Percentiles rank a stretch among this genome's conserved stretches.
Evolutionary conservation across 2,113 vertebrate species (phyloP).

Genomic region (Melanostigma gelatinosum): DNA sequence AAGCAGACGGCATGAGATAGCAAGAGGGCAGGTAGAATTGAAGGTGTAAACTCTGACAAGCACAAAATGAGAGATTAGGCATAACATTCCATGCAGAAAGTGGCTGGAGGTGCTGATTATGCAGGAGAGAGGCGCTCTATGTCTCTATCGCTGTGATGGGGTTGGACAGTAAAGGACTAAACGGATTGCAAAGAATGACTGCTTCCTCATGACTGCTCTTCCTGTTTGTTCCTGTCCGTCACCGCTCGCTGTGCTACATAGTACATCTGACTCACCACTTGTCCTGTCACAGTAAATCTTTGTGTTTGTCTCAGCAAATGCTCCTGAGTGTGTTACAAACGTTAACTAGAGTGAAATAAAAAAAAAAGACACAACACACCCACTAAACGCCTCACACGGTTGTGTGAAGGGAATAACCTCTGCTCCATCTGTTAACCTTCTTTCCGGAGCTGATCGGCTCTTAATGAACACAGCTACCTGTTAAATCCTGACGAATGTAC

Average conservation of each 20-base stretch:
- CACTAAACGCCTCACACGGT: not conserved
- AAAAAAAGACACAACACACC: not conserved
- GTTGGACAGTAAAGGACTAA: conserved; percentile 9
- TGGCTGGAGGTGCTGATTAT: conserved; percentile 30
- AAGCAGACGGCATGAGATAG: conserved; percentile 5
- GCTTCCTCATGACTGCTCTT: conserved; percentile 9
- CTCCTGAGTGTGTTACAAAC: conserved; percentile 5
- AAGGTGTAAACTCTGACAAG: conserved; percentile 30
- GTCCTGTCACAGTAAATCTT: conserved; percentile 1
- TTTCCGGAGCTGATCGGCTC: conserved; percentile 31
- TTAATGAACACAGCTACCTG: conserved; percentile 60
- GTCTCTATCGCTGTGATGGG: conserved; percentile 12
- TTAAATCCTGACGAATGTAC: conserved; percentile 65
- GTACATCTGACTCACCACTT: conserved; percentile 1
- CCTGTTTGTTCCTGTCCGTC: conserved; percentile 6
- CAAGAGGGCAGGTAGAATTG: conserved; percentile 21
- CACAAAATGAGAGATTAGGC: conserved; percentile 34
- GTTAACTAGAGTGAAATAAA: conserved; percentile 5
- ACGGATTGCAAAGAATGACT: conserved; percentile 1
- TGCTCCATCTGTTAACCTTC: conserved; percentile 36
- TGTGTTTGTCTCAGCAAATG: not conserved
- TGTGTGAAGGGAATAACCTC: conserved; percentile 31
- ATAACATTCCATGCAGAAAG: conserved; percentile 25
- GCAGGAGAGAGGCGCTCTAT: conserved; percentile 25
- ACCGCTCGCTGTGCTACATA: not conserved